Base-by-base conservation (phyloP, 2,888 invertebrate genomes). In the Macrophya alboannulata region DNA sequence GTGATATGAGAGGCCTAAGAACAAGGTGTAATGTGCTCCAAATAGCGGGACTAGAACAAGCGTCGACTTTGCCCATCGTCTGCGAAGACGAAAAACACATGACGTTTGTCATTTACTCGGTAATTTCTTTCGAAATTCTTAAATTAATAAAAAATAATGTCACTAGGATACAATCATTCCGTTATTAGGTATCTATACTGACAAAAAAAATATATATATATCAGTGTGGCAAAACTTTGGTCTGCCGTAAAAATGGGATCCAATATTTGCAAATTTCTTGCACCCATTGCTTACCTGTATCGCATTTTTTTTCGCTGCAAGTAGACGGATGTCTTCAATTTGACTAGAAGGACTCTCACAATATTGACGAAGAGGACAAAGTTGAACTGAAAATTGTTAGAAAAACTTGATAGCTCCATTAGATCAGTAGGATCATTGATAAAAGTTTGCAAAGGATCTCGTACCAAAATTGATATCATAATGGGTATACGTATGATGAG, bases 31-130 rank as follows among this genome's bases (percentile, higher is more conserved):
- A 87, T 96, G 96, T 9, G 96, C 95, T 3, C 96, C 96, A 90
- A 96, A 96, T 10, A 96, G 93, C 0, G 96, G 96, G n/a, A 96
- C 95, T 81, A 96, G 92, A 15, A 96, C 95, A 86, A 96, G 91
- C 0, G 96, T 96, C 0, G 96, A 96, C 88, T 95, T 95, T 15
- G 96, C 95, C 93, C 96, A 94, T 90, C 95, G 95, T 88, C 96
- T 96, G 88, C 62, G 91, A 89, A 85, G 82, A 83, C 59, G 55
- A 59, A 48, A 25, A 15, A n/a, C n/a, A 43, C 17, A 21, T 12
- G 9, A 43, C 17, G 43, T 43, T 72, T 17, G n/a, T 71, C 17
- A 37, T 40, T 71, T 5, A 71, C 8, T 40, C 8, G 8, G 71
- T 31, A n/a, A 21, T n/a, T 62, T 15, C 9, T 48, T 48, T 48